phyloP scores from a whole-genome alignment of 2,888 invertebrate species.

The Erannis defoliaria region DNA sequence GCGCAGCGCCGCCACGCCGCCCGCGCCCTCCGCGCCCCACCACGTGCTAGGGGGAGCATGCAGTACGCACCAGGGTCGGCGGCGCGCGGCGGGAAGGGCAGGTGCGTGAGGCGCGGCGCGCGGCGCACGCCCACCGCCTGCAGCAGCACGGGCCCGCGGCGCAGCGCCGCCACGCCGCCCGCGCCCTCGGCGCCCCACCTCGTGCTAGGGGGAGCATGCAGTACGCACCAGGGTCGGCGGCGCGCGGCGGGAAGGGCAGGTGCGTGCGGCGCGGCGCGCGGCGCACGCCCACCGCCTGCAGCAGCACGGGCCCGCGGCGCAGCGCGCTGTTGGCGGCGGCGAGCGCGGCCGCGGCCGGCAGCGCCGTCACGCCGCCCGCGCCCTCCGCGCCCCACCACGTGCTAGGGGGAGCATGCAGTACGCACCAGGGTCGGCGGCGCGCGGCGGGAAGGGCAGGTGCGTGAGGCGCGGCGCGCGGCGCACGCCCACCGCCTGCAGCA shows the following conservation, averaged over 20 bases:
- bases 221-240: conserved; percentile 54
- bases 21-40: conserved; percentile 81
- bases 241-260: conserved; percentile 91
- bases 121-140: too few species aligned
- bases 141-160: too few species aligned
- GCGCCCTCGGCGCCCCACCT: too few species aligned
- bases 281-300: conserved; percentile 91
- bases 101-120: conserved; percentile 90
- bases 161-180: too few species aligned
- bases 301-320: conserved; percentile 93
- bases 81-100: too few species aligned
- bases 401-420: background rate
- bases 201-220: background rate
- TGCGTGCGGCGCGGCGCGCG: conserved; percentile 87
- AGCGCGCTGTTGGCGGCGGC: conserved; percentile 95
- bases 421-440: conserved; percentile 56
- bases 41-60: conserved; percentile 15
- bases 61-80: conserved; percentile 50
- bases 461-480: conserved; percentile 87
- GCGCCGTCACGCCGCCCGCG: conserved; percentile 90
- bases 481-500: too few species aligned
- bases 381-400: conserved; percentile 68
- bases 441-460: too few species aligned
- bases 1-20: conserved; percentile 90
- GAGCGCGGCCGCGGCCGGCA: conserved; percentile 91